A percentile compares a stretch with the other conserved stretches of the same genome.
These are phyloP conservation scores for Strix aluco DNA, from an alignment of 2,113 vertebrate genomes.

Conservation along the genomic window DNA sequence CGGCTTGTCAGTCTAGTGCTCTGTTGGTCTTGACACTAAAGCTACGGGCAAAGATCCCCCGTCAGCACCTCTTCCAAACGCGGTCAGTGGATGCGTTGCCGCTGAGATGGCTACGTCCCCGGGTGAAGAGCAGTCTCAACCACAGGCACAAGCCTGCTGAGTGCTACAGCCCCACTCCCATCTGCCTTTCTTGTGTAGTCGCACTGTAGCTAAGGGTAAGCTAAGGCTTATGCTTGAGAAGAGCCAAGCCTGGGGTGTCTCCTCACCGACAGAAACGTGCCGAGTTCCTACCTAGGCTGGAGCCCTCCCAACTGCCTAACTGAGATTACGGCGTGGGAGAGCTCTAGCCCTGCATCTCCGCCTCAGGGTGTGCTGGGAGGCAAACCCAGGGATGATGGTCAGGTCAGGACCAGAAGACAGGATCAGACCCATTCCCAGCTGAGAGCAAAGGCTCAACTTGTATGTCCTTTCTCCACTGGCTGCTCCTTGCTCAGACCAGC, in stretches of 20 bases:
- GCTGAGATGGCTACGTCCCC: not conserved
- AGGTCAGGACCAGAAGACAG: not conserved
- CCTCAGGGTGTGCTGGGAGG: not conserved
- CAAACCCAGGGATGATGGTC: not conserved
- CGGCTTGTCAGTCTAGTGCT: not conserved
- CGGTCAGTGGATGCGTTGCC: rapidly evolving
- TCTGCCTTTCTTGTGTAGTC: not conserved
- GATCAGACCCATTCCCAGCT: not conserved
- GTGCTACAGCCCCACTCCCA: not conserved
- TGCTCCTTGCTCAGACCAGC: not conserved
- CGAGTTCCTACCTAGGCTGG: not conserved
- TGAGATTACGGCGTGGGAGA: not conserved
- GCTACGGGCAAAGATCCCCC: not conserved
- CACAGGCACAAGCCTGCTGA: not conserved
- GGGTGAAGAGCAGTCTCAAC: not conserved
- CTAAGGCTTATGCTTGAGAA: not conserved
- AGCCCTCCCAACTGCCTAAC: rapidly evolving
- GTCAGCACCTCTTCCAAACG: not conserved
- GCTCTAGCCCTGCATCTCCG: not conserved
- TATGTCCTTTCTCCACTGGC: not conserved
- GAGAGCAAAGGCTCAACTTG: not conserved
- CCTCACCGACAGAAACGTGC: rapidly evolving
- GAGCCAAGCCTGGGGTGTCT: not conserved
- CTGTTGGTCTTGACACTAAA: not conserved
- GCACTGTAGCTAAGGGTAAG: not conserved